phyloP scores from a whole-genome alignment of 1,140 invertebrate genomes.

The Zaprionus lachaisei region DNA sequence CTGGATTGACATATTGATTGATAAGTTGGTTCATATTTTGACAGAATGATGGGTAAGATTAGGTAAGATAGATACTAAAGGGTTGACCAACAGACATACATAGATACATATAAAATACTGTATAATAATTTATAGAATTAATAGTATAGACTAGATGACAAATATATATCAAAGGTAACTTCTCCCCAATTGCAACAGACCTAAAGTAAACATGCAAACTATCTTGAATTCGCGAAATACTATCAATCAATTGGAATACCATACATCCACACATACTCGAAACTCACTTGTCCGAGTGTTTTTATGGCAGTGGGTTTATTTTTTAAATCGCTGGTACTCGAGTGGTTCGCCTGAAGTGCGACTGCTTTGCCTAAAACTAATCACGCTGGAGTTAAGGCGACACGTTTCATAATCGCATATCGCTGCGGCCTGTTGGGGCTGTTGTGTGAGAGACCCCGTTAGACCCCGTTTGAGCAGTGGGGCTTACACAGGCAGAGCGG shows the following conservation, averaged over 20 bases:
- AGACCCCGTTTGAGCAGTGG: slow-evolving; percentile 15
- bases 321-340: slow-evolving; percentile 6
- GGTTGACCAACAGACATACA: too few species aligned
- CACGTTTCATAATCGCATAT: slow-evolving; percentile 62
- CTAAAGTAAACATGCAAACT: too few species aligned
- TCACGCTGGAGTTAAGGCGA: slow-evolving; percentile 54
- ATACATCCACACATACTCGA: neutral
- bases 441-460: slow-evolving; percentile 15
- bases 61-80: too few species aligned
- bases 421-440: slow-evolving; percentile 6
- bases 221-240: neutral
- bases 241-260: neutral
- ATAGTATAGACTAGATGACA: too few species aligned
- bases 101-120: too few species aligned
- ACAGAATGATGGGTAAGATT: too few species aligned
- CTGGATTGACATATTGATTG: too few species aligned
- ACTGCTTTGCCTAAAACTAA: slow-evolving; percentile 56
- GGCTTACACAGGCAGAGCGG: slow-evolving; percentile 26
- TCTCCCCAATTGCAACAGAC: too few species aligned
- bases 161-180: too few species aligned
- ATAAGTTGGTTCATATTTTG: too few species aligned
- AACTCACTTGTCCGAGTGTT: neutral
- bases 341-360: neutral
- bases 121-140: too few species aligned
- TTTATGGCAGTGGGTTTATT: slow-evolving; percentile 12